Base-by-base conservation (phyloP, 2,797 vertebrate species). In the Cyprinella venusta region DNA sequence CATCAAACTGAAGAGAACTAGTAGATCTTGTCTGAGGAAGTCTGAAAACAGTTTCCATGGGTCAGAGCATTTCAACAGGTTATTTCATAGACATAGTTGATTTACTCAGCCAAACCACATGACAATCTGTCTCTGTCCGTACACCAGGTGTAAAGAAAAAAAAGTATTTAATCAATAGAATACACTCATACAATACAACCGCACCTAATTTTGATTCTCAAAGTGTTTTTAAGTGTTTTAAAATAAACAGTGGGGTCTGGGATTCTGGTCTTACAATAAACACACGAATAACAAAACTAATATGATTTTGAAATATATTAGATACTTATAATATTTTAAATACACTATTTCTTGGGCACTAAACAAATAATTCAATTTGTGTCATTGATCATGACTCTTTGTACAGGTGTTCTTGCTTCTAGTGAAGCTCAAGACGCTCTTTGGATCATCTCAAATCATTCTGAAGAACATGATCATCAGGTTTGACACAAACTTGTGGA, bases 141-240 rank as follows among this genome's bases (percentile, higher is more conserved):
- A 45, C 16, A 48, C 56, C 24, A 77, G 16, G 75, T 79, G n/a
- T 69, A n/a, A 65, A 64, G 59, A 79, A 45, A 54, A 79, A 45
- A 54, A 68, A 36, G 21, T 16, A 0, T 45, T 52, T 9, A 9
- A 40, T 12, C 50, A 63, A 36, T 72, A 2, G 4, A 50, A 45
- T 21, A 9, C 54, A 42, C 26, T 3, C 9, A 2, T 10, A 18
- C 36, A 59, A 76, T 9, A 40, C 72, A 24, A 40, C 2, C 21
- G 21, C 54, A 10, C 1, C 36, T 26, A 16, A 63, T 67, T 38
- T 21, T 38, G 64, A 67, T 42, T 69, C 42, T 40, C 36, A 38
- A 61, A 8, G 26, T 30, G 26, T 30, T 30, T 30, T 8, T 15
- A 0, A 64, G 75, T 48, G 52, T 52, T 72, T 59, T 30, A 8